Conservation (phyloP, 2,797 vertebrate genomes). For the Channa striata region DNA sequence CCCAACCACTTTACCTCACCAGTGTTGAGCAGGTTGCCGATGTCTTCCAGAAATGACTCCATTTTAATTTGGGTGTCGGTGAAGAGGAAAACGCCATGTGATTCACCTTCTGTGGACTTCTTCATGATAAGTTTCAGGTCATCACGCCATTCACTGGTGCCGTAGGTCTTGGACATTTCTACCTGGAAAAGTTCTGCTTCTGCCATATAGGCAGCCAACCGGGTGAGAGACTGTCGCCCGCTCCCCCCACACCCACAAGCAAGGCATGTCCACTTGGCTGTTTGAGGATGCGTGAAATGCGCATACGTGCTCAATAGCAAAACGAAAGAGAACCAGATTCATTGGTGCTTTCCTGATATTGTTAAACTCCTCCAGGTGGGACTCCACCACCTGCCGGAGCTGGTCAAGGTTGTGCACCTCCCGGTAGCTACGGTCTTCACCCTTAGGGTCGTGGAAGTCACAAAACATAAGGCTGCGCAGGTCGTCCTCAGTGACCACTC, state of each 20-base stretch:
- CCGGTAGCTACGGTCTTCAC: conserved; percentile 88
- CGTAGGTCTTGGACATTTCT: conserved; percentile 91
- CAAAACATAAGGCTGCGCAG: conserved; percentile 94
- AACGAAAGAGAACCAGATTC: conserved; percentile 93
- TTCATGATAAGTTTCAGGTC: conserved; percentile 90
- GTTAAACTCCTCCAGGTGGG: conserved; percentile 91
- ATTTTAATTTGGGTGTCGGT: conserved; percentile 93
- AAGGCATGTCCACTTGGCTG: conserved; percentile 92
- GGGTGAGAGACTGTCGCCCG: conserved; percentile 91
- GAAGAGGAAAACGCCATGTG: conserved; percentile 91
- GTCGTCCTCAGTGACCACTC: conserved; percentile 89
- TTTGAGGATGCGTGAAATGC: conserved; percentile 91
- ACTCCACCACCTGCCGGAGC: conserved; percentile 87
- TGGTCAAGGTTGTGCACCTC: conserved; percentile 84
- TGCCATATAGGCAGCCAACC: conserved; percentile 91
- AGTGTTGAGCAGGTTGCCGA: conserved; percentile 92
- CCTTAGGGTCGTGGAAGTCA: conserved; percentile 91
- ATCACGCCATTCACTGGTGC: conserved; percentile 88
- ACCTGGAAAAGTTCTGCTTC: conserved; percentile 89
- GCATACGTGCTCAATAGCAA: conserved; percentile 94
- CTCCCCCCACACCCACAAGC: conserved; percentile 93
- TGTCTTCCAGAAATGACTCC: conserved; percentile 93
- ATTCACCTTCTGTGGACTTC: conserved; percentile 87
- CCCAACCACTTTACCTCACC: conserved; percentile 82
- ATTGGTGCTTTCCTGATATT: conserved; percentile 91